Conservation (phyloP, 2,888 invertebrate genomes). For the Portevinia maculata region DNA sequence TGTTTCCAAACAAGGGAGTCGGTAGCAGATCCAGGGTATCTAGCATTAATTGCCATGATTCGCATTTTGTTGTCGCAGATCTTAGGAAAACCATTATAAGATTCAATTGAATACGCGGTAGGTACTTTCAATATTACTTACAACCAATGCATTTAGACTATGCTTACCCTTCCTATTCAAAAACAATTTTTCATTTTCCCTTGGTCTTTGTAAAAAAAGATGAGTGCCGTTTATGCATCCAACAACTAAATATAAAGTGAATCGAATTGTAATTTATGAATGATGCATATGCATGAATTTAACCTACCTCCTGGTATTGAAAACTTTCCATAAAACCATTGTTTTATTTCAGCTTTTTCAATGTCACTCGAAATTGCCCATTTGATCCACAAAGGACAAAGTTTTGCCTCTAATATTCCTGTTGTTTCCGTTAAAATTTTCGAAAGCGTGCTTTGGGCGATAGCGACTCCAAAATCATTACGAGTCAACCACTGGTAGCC, state of each 20-base stretch:
- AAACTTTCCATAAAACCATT: constrained; percentile 4
- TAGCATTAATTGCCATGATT: constrained; percentile 15
- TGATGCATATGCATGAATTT: neutral
- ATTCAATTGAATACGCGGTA: neutral
- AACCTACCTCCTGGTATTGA: neutral
- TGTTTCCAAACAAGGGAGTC: constrained; percentile 21
- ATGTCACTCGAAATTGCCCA: neutral
- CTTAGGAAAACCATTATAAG: neutral
- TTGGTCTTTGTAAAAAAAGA: neutral
- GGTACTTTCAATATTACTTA: constrained; percentile 14
- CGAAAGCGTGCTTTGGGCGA: no score
- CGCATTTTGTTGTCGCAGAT: constrained; percentile 17
- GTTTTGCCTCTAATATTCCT: neutral
- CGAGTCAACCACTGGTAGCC: constrained; percentile 17
- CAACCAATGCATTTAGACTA: constrained; percentile 28
- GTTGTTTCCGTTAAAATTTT: neutral
- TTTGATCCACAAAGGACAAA: constrained; percentile 17
- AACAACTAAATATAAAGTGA: neutral
- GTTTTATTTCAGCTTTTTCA: neutral
- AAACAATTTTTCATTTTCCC: constrained; percentile 16
- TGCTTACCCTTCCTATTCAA: constrained; percentile 29
- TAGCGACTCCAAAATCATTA: constrained; percentile 11
- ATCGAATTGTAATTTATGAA: neutral
- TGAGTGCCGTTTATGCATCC: constrained; percentile 22
- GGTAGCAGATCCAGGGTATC: constrained; percentile 3